phyloP scores from a whole-genome alignment of 2,113 vertebrate species.

The Herpailurus yagouaroundi region DNA sequence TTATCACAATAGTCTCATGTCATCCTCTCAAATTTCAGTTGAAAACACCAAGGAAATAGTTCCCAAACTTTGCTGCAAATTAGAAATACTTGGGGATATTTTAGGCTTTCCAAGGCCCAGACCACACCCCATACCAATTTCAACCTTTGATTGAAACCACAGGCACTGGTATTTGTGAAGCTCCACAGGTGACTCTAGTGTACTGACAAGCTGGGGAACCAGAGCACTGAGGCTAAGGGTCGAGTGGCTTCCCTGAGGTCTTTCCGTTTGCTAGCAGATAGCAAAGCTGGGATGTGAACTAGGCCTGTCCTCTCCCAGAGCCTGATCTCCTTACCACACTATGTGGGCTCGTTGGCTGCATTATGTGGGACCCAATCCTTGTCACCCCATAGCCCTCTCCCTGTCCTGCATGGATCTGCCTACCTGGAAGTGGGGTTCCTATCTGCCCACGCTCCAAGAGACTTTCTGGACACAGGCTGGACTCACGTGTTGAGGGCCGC shows the following conservation, averaged over 20 bases:
- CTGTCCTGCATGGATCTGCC: not conserved
- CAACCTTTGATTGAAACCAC: not conserved
- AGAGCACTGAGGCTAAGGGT: not conserved
- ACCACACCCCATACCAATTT: not conserved
- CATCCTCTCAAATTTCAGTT: not conserved
- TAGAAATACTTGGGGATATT: not conserved
- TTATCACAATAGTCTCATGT: not conserved
- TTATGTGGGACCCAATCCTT: not conserved
- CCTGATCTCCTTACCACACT: not conserved
- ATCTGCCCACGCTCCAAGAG: not conserved
- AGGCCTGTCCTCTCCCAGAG: not conserved
- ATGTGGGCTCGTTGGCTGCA: not conserved
- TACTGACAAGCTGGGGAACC: not conserved
- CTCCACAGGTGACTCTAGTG: not conserved
- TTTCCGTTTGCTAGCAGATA: not conserved
- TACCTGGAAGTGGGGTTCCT: not conserved
- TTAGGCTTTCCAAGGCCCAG: not conserved
- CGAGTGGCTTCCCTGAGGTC: not conserved
- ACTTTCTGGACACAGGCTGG: not conserved
- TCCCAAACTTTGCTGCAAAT: not conserved
- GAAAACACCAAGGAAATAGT: not conserved
- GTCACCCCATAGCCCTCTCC: not conserved
- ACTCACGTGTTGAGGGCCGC: constrained; percentile 78
- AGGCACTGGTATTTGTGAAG: not conserved
- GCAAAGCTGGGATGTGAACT: not conserved